Conservation (phyloP, 2,888 invertebrate genomes). For the Iphiclides podalirius region DNA sequence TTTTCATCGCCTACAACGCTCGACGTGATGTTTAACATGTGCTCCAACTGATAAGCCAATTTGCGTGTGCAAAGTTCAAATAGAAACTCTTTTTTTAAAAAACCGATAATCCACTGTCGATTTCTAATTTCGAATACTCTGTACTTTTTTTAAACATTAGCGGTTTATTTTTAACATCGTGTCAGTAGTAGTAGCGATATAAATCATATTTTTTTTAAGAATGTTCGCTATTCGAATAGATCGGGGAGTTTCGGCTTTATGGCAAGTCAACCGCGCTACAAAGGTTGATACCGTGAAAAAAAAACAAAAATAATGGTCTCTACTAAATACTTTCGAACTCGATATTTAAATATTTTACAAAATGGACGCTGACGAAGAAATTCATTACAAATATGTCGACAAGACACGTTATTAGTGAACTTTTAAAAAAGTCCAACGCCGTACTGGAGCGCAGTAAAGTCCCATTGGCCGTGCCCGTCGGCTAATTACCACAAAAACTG, state of each 20-base stretch:
- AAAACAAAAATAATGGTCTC: too few relatives aligned
- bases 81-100: not conserved
- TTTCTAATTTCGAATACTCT: not conserved
- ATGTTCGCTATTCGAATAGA: too few relatives aligned
- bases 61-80: slow-evolving; percentile 11
- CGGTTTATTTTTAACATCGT: not conserved
- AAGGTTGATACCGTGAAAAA: too few relatives aligned
- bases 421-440: slow-evolving; percentile 5
- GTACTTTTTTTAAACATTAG: too few relatives aligned
- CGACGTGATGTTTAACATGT: slow-evolving; percentile 17
- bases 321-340: too few relatives aligned
- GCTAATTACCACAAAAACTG: slow-evolving; percentile 70
- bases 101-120: too few relatives aligned
- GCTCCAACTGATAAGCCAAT: slow-evolving; percentile 14
- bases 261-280: too few relatives aligned
- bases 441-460: not conserved
- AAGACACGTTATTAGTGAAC: slow-evolving; percentile 15
- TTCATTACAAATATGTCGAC: not conserved
- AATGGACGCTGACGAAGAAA: not conserved
- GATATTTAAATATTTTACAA: not conserved
- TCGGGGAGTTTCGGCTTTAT: too few relatives aligned
- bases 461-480: slow-evolving; percentile 21
- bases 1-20: slow-evolving; percentile 10
- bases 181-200: not conserved
- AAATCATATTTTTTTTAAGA: too few relatives aligned